These are phyloP conservation scores for Ailuropoda melanoleuca DNA, from an alignment of 2,113 vertebrate genomes.

Conservation along the genomic window DNA sequence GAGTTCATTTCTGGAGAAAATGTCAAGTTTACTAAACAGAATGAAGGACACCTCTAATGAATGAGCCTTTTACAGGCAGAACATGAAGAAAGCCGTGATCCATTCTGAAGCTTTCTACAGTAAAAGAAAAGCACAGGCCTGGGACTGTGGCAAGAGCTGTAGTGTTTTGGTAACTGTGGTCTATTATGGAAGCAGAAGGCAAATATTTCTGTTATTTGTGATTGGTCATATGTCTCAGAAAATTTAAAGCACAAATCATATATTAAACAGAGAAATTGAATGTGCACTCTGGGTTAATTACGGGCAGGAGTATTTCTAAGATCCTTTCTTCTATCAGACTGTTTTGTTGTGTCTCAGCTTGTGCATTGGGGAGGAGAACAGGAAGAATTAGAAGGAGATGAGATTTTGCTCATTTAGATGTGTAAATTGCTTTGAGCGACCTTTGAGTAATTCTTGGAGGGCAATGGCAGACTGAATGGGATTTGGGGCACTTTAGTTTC, in stretches of 20 bases:
- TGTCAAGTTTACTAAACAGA: not conserved
- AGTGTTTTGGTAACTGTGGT: not conserved
- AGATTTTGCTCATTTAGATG: not conserved
- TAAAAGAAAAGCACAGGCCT: not conserved
- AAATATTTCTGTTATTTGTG: not conserved
- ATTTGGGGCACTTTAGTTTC: not conserved
- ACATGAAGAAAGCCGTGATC: not conserved
- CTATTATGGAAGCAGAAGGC: not conserved
- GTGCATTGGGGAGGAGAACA: not conserved
- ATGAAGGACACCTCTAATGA: not conserved
- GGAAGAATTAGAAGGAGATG: not conserved
- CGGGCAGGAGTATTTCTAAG: not conserved
- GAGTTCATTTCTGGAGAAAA: not conserved
- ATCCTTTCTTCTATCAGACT: fast-evolving
- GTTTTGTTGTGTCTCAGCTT: not conserved
- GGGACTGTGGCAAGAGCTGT: not conserved
- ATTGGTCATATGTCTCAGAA: not conserved
- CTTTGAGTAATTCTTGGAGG: not conserved
- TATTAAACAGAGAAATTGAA: not conserved
- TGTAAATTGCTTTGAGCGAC: not conserved
- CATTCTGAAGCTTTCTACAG: not conserved
- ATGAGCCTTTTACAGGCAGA: not conserved
- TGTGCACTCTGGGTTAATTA: not conserved
- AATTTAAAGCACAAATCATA: not conserved
- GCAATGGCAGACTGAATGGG: not conserved